Conservation (phyloP, 2,797 vertebrate genomes). For the Poeciliopsis paucimaculata region DNA sequence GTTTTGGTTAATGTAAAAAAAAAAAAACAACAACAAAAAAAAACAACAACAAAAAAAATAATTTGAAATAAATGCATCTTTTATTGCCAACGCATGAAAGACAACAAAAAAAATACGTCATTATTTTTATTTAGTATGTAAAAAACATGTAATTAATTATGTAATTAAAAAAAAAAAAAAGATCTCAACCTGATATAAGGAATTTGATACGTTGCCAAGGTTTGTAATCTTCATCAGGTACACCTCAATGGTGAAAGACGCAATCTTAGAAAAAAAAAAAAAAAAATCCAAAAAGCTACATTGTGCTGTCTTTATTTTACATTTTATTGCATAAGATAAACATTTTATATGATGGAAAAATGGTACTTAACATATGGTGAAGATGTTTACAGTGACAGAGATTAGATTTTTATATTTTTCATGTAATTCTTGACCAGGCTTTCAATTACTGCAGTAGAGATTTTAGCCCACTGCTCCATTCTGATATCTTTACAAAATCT, state of each 20-base stretch:
- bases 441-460: too few species aligned
- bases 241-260: neutral
- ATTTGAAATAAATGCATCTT: neutral
- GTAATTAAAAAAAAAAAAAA: neutral
- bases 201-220: neutral
- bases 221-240: neutral
- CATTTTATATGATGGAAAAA: neutral
- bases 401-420: too few species aligned
- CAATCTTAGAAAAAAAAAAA: neutral
- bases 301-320: neutral
- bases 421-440: too few species aligned
- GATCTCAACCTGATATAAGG: neutral
- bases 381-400: too few species aligned
- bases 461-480: too few species aligned
- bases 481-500: too few species aligned
- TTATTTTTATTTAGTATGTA: neutral
- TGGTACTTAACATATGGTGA: neutral
- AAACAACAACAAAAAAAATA: neutral
- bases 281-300: neutral
- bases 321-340: neutral
- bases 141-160: neutral
- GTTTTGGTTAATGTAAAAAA: neutral
- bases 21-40: too few species aligned
- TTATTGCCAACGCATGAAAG: neutral
- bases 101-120: neutral